Conservation (phyloP, 2,888 invertebrate species). For the Philopedon plagiatum region DNA sequence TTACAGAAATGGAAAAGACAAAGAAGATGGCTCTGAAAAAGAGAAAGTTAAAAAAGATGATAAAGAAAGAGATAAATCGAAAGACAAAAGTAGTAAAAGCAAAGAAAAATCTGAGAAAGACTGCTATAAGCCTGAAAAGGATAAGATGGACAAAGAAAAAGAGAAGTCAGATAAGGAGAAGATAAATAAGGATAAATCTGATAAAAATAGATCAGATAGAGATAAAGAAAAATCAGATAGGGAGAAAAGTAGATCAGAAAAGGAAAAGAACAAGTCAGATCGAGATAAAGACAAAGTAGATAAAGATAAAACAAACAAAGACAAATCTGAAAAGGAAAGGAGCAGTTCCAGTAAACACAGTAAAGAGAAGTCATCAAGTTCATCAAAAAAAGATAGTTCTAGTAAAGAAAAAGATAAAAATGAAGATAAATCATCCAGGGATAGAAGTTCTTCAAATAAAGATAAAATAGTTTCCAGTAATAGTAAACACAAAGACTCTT, state of each 20-base stretch:
- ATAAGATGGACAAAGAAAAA: constrained; percentile 38
- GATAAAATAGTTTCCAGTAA: constrained; percentile 23
- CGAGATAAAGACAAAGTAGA: constrained; percentile 57
- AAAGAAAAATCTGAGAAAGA: constrained; percentile 42
- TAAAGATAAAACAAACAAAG: constrained; percentile 56
- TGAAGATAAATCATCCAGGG: constrained; percentile 19
- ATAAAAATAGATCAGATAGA: constrained; percentile 35
- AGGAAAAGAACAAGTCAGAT: constrained; percentile 42
- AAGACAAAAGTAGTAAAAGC: constrained; percentile 52
- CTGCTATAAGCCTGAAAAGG: constrained; percentile 35
- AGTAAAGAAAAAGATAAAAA: constrained; percentile 51
- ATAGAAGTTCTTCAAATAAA: constrained; percentile 20
- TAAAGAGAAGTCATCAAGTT: constrained; percentile 50
- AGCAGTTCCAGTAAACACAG: constrained; percentile 51
- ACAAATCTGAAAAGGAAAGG: constrained; percentile 53
- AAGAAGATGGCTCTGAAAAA: constrained; percentile 29
- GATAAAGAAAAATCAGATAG: constrained; percentile 43
- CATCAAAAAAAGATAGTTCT: constrained; percentile 21
- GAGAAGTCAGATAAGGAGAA: constrained; percentile 44
- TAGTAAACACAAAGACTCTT: constrained; percentile 55
- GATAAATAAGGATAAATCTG: constrained; percentile 45
- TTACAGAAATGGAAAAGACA: constrained; percentile 34
- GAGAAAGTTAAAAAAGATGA: constrained; percentile 36
- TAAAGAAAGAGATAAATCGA: constrained; percentile 54
- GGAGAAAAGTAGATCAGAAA: constrained; percentile 38